Conservation (phyloP, 2,888 invertebrate genomes). For the Agriopis marginaria region DNA sequence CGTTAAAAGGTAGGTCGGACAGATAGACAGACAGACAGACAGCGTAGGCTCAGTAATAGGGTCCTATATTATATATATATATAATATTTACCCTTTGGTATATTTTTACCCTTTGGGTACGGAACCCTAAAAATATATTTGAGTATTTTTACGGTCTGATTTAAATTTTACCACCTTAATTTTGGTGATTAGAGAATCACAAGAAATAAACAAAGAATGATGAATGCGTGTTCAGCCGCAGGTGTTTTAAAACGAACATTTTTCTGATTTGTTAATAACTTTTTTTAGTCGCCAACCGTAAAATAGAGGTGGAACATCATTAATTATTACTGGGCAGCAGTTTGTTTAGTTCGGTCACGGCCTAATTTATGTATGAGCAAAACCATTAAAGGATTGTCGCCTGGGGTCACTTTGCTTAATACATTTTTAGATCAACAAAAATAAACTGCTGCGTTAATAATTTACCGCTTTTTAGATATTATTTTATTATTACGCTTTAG, state of each 20-base stretch:
- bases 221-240: conserved; percentile 54
- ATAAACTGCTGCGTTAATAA: conserved; percentile 24
- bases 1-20: too few relatives aligned
- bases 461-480: conserved; percentile 6
- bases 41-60: too few relatives aligned
- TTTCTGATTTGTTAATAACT: conserved; percentile 75
- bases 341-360: conserved; percentile 82
- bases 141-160: background rate
- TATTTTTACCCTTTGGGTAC: too few relatives aligned
- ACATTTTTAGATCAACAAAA: conserved; percentile 32
- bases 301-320: conserved; percentile 81
- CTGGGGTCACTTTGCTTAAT: conserved; percentile 63
- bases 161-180: conserved; percentile 9
- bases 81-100: too few relatives aligned
- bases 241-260: conserved; percentile 66
- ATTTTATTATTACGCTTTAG: background rate
- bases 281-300: conserved; percentile 75
- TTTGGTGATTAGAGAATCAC: conserved; percentile 31
- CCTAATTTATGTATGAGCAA: conserved; percentile 79
- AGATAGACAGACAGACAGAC: too few relatives aligned
- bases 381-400: conserved; percentile 81
- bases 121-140: background rate
- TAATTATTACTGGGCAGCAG: conserved; percentile 77
- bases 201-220: conserved; percentile 33
- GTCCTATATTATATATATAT: too few relatives aligned